A percentile compares a stretch with the other conserved stretches of the same genome.
phyloP scores from a whole-genome alignment of 37 sponge, comb jelly and placozoan species.

The Diacarnus erythraeanus region DNA sequence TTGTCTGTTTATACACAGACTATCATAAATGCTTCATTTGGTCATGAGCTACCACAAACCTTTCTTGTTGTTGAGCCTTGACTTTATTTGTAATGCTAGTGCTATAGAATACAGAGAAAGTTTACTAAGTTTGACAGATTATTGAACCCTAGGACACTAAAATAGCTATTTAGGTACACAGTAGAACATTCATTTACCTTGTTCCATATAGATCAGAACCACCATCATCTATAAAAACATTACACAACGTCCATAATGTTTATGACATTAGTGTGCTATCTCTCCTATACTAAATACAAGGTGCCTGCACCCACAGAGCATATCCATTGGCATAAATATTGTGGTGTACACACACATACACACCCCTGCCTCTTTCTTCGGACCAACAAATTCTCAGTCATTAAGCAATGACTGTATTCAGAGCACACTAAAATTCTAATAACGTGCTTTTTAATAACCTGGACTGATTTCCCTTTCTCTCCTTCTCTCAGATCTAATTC shows the following conservation, averaged over 20 bases:
- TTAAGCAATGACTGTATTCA: background rate
- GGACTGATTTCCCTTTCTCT: constrained; percentile 81
- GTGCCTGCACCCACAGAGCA: no score
- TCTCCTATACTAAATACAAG: no score
- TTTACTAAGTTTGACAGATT: no score
- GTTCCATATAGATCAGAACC: constrained; percentile 30
- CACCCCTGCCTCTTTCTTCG: no score
- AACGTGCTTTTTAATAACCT: constrained; percentile 24
- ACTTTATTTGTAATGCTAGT: constrained; percentile 4
- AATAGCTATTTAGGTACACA: background rate
- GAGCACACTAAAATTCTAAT: background rate
- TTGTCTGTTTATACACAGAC: constrained; percentile 29
- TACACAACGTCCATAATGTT: background rate
- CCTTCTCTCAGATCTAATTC: constrained; percentile 46
- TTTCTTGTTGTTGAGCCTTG: background rate
- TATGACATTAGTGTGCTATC: no score
- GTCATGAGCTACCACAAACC: no score
- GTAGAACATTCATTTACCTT: constrained; percentile 26
- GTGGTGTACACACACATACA: no score
- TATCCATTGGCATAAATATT: no score
- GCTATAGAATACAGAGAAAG: no score
- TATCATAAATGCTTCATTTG: no score
- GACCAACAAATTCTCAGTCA: no score
- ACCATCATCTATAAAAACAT: constrained; percentile 29
- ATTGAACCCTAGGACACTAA: no score